phyloP scores from a whole-genome alignment of 2,888 invertebrate genomes.

The Tetanocera ferruginea region DNA sequence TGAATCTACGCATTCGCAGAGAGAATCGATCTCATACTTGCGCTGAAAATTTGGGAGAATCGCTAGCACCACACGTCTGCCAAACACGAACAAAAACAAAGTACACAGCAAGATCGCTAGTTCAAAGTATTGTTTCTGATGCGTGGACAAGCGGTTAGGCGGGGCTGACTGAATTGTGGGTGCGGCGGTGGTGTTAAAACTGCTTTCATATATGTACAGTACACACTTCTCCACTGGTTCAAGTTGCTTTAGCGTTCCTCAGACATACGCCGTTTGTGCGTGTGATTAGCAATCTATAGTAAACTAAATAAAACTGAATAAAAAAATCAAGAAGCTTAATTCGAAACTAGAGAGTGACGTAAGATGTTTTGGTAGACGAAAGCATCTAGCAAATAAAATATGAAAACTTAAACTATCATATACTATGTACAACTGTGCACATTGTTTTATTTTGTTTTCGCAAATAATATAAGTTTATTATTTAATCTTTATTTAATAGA shows the following conservation, averaged over 20 bases:
- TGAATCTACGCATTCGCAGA: background rate
- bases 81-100: background rate
- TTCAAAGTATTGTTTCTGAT: constrained; percentile 4
- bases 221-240: constrained; percentile 13
- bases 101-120: background rate
- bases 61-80: constrained; percentile 1
- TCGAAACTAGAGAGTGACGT: background rate
- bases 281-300: background rate
- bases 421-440: background rate
- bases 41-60: background rate
- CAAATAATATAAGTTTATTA: no score
- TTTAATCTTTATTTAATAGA: no score
- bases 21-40: background rate
- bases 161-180: constrained; percentile 15
- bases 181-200: constrained; percentile 19
- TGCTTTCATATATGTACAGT: constrained; percentile 20
- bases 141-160: constrained; percentile 5
- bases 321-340: background rate
- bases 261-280: background rate
- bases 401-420: background rate
- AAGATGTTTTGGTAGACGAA: background rate
- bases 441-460: no score
- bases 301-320: background rate
- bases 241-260: background rate
- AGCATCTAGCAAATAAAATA: background rate